Evolutionary conservation across 2,797 vertebrate genomes (phyloP).

Genomic region (Cheirogaleus major): DNA sequence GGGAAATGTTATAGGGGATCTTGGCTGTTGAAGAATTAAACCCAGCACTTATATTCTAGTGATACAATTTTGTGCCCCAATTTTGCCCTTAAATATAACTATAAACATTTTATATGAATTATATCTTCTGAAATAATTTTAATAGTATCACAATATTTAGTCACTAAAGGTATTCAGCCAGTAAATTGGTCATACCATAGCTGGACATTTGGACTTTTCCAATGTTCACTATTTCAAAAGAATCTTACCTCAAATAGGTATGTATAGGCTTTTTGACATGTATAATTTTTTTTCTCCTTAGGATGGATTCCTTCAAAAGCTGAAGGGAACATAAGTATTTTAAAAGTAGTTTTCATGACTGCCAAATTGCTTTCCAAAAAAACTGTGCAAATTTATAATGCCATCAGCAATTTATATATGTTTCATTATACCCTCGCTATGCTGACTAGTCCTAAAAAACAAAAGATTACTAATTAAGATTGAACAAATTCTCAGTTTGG

Average conservation of each 20-base stretch:
- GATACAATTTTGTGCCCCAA: neutral
- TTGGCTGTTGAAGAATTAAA: neutral
- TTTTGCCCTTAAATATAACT: neutral
- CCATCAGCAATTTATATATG: neutral
- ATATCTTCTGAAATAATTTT: constrained; percentile 41
- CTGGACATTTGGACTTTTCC: neutral
- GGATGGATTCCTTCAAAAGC: constrained; percentile 38
- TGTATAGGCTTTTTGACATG: neutral
- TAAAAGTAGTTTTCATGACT: neutral
- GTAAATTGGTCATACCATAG: neutral
- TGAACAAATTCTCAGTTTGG: neutral
- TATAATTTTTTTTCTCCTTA: neutral
- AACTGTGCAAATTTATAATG: neutral
- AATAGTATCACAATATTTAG: neutral
- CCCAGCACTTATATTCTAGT: neutral
- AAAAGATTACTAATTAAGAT: neutral
- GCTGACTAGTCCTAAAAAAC: neutral
- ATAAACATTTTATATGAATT: neutral
- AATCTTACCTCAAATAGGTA: neutral
- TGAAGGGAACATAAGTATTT: neutral
- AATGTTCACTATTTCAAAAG: neutral
- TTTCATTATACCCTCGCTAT: neutral
- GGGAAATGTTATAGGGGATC: neutral
- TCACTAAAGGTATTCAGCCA: neutral
- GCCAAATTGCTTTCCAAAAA: neutral